Evolutionary conservation across 2,888 invertebrate genomes (phyloP).

Genomic region (Cecidostiba fungosa): DNA sequence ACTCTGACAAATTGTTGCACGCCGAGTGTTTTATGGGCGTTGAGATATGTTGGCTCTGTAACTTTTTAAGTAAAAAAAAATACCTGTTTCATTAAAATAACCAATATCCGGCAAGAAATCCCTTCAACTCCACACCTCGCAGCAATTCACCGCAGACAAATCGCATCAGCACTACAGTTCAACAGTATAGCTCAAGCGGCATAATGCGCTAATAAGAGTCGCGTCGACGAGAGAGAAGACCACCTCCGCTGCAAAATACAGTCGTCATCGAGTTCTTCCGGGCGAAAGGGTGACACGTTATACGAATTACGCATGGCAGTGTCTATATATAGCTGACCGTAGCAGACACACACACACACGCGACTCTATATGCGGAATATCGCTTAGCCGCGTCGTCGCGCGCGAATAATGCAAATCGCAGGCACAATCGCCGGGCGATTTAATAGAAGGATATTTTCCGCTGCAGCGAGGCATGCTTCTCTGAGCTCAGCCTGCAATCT

Average conservation of each 20-base stretch:
- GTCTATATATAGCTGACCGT: background rate
- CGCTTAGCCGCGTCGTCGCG: constrained; percentile 45
- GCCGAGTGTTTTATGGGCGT: background rate
- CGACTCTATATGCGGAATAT: constrained; percentile 14
- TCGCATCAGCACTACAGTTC: background rate
- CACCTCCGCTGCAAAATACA: background rate
- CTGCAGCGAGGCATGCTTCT: constrained; percentile 47
- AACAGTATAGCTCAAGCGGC: background rate
- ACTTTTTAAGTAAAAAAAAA: background rate
- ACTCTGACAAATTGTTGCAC: constrained; percentile 31
- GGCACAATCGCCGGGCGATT: constrained; percentile 27
- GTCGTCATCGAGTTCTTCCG: constrained; percentile 31
- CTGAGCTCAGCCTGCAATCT: background rate
- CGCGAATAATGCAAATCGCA: constrained; percentile 58
- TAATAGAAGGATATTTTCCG: constrained; percentile 59
- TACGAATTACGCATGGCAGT: background rate
- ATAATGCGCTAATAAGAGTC: constrained; percentile 44
- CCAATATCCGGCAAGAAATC: background rate
- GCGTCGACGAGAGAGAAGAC: too few species aligned
- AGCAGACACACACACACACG: background rate
- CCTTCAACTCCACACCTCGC: background rate
- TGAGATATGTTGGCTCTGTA: background rate
- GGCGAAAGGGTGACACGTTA: constrained; percentile 36
- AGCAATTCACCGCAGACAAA: background rate
- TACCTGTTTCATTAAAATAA: too few species aligned